A percentile compares a stretch with the other conserved stretches of the same genome.
Evolutionary conservation across 2,888 invertebrate genomes (phyloP).

Genomic region (Epinotia nisella): DNA sequence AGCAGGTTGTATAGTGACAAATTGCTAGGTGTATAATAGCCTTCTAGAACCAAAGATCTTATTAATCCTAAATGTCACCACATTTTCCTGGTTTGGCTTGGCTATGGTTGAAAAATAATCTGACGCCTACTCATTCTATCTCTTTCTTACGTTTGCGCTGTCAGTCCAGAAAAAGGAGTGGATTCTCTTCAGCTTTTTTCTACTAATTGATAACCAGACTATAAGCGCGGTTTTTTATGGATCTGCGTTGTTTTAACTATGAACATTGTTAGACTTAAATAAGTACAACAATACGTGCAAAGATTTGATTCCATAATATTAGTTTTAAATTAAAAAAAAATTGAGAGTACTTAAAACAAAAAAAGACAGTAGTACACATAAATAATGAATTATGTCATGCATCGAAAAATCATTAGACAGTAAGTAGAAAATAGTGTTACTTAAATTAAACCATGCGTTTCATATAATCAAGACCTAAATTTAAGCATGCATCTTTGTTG

Average conservation of each 20-base stretch:
- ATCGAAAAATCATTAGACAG: not conserved
- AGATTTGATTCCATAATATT: not conserved
- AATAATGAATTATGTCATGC: not conserved
- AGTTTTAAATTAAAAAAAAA: not conserved
- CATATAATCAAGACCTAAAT: slow-evolving; percentile 3
- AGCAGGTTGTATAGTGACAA: too few relatives aligned
- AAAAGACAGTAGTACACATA: not conserved
- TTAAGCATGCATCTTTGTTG: not conserved
- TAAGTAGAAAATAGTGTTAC: not conserved
- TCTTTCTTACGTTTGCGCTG: not conserved
- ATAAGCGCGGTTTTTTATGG: too few relatives aligned
- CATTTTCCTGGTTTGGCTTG: too few relatives aligned
- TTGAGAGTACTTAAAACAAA: not conserved
- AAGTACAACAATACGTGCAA: not conserved
- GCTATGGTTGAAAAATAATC: not conserved
- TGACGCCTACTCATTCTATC: not conserved
- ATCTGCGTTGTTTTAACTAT: not conserved
- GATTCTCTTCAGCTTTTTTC: not conserved
- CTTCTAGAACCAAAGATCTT: too few relatives aligned
- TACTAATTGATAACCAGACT: not conserved
- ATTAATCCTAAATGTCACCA: not conserved
- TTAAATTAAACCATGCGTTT: slow-evolving; percentile 5
- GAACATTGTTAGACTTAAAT: slow-evolving; percentile 13
- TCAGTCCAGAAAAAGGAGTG: not conserved
- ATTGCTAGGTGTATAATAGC: too few relatives aligned